phyloP scores from a whole-genome alignment of 2,797 vertebrate species.

The Phoeniculus purpureus region DNA sequence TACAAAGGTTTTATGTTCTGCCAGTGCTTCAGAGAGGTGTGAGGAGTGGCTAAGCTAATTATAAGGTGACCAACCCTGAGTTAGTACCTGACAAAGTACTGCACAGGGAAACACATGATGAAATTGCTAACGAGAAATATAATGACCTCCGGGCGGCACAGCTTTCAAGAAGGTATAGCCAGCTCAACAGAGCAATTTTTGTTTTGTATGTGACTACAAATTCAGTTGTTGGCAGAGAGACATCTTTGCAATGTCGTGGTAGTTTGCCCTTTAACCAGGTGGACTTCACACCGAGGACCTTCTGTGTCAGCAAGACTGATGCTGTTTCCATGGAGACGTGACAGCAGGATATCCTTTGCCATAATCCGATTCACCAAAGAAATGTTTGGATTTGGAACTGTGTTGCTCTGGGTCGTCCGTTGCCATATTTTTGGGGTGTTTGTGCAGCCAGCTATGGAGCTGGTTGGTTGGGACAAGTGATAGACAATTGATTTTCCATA shows the following conservation, averaged over 20 bases:
- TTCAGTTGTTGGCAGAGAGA: not conserved
- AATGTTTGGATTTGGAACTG: too few relatives aligned
- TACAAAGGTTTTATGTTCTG: not conserved
- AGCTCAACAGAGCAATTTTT: not conserved
- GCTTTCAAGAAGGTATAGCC: not conserved
- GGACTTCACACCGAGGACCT: too few relatives aligned
- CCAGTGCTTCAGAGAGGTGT: not conserved
- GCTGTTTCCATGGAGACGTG: too few relatives aligned
- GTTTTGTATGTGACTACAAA: conserved; percentile 15
- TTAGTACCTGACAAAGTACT: not conserved
- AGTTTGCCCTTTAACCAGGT: too few relatives aligned
- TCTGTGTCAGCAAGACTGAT: too few relatives aligned
- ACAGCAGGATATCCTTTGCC: too few relatives aligned
- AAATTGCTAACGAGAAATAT: not conserved
- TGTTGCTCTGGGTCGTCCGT: too few relatives aligned
- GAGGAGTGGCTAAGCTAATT: not conserved
- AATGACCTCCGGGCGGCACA: not conserved
- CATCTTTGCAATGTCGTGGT: not conserved
- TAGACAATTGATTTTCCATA: too few relatives aligned
- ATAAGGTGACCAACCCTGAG: not conserved
- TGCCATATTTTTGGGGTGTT: too few relatives aligned
- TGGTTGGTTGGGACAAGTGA: too few relatives aligned
- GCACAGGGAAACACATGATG: not conserved
- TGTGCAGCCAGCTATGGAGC: too few relatives aligned
- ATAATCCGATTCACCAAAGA: too few relatives aligned